phyloP scores from a whole-genome alignment of 2,797 vertebrate species.

The Urocyon cinereoargenteus region DNA sequence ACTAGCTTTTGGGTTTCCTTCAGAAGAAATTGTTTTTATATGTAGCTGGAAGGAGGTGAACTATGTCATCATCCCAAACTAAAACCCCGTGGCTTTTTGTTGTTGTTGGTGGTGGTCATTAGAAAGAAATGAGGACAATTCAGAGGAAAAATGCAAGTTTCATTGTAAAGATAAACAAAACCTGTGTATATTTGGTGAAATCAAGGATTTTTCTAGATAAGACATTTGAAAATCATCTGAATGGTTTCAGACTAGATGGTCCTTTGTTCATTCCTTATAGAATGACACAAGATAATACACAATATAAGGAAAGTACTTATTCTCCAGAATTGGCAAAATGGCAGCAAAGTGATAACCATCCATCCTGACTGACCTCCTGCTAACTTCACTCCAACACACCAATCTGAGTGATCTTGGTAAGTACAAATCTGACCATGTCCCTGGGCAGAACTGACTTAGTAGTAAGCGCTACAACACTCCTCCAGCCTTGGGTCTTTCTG shows the following conservation, averaged over 20 bases:
- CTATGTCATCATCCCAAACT: not conserved
- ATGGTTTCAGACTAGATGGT: not conserved
- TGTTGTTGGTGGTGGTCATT: not conserved
- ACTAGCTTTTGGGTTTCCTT: not conserved
- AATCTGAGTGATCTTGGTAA: not conserved
- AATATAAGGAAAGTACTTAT: not conserved
- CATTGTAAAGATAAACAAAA: not conserved
- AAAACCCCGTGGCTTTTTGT: not conserved
- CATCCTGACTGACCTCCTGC: not conserved
- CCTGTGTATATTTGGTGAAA: not conserved
- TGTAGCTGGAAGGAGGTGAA: not conserved
- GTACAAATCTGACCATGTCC: not conserved
- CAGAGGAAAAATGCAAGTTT: not conserved
- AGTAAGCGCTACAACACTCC: not conserved
- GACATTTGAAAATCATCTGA: not conserved
- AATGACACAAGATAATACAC: not conserved
- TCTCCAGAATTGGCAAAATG: not conserved
- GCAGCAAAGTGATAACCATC: not conserved
- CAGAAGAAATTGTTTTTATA: not conserved
- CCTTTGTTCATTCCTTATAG: not conserved
- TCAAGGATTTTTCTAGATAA: constrained; percentile 14
- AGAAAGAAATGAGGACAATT: not conserved
- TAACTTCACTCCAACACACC: not conserved
- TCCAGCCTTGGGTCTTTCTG: not conserved
- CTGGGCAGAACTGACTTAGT: not conserved